These are phyloP conservation scores for Onychostoma macrolepis DNA, from an alignment of 2,113 vertebrate species.

Conservation along the genomic window DNA sequence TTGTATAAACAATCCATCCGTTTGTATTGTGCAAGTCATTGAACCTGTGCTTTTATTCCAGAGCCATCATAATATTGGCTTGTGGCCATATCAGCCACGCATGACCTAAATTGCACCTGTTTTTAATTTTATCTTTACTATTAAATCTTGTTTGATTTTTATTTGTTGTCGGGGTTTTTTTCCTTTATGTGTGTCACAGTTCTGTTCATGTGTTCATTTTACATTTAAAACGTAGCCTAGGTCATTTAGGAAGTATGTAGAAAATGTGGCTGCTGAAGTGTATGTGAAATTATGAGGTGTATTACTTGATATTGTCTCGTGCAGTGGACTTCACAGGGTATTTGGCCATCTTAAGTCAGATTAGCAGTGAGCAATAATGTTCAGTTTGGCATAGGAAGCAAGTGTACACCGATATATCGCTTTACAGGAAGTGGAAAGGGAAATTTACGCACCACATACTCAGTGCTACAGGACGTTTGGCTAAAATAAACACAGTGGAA, in stretches of 20 bases:
- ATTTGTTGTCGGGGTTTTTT: slow-evolving; percentile 13
- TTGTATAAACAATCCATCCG: neutral
- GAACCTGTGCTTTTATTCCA: neutral
- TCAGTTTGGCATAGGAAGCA: neutral
- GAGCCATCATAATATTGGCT: slow-evolving; percentile 25
- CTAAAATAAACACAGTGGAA: neutral
- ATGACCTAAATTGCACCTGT: neutral
- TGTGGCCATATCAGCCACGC: neutral
- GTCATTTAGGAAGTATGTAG: neutral
- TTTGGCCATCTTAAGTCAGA: neutral
- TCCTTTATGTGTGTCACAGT: neutral
- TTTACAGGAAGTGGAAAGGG: neutral
- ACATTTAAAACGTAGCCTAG: neutral
- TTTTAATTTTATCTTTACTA: neutral
- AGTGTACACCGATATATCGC: neutral
- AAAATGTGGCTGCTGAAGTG: neutral
- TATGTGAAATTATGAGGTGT: neutral
- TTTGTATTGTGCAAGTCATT: slow-evolving; percentile 37
- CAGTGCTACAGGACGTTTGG: neutral
- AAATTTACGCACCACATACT: neutral
- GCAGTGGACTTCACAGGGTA: neutral
- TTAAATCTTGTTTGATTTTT: neutral
- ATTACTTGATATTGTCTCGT: neutral
- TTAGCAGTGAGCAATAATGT: neutral
- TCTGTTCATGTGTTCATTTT: neutral